Base-by-base conservation (phyloP, 1,140 invertebrate genomes). In the Scylla paramamosain region DNA sequence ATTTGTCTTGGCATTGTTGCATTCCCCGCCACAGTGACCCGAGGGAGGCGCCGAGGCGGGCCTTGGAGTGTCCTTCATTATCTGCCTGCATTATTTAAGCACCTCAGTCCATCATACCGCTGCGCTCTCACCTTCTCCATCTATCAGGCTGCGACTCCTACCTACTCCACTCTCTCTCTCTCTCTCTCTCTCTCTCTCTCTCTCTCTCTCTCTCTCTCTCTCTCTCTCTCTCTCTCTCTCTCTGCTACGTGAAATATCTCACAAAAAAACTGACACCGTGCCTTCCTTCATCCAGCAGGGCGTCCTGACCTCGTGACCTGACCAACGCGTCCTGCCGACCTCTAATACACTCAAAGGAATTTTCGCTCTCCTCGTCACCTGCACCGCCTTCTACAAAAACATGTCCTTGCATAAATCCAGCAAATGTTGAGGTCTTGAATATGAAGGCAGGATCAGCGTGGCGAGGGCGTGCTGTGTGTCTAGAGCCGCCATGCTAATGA, bases 71-170 rank as follows among this genome's bases (percentile, higher is more conserved):
- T 77, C 67, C 25, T n/a, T 77, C 67, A 77, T 88, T 88, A 45
- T 88, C 45, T 88, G 12, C 45, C 45, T 48, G 45, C 45, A 91
- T 91, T 91, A 91, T 91, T 91, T 91, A 29, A 48, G 45, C 52
- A 46, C 89, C 28, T 45, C 86, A 39, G 31, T 46, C 31, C 86
- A 88, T 88, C 31, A 39, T 46, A 39, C 28, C 31, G 14, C 86
- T 29, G 29, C 86, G 12, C 45, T 46, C 46, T 20, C 28, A 25
- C 89, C 45, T 48, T 12, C 32, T 28, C 87, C 32, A 32, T 82
- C 52, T 91, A 25, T 52, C 52, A n/a, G 86, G 31, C 25, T 88
- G 20, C 14, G 32, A 32, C 86, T 82, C 59, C 91, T 92, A 52
- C 91, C 32, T 82, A 46, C 89, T 52, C 29, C 89, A n/a, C 39